Evolutionary conservation across 2,888 invertebrate genomes (phyloP), one percentile per base, ranked within the genome.

Genomic region (Drosophila colorata): DNA sequence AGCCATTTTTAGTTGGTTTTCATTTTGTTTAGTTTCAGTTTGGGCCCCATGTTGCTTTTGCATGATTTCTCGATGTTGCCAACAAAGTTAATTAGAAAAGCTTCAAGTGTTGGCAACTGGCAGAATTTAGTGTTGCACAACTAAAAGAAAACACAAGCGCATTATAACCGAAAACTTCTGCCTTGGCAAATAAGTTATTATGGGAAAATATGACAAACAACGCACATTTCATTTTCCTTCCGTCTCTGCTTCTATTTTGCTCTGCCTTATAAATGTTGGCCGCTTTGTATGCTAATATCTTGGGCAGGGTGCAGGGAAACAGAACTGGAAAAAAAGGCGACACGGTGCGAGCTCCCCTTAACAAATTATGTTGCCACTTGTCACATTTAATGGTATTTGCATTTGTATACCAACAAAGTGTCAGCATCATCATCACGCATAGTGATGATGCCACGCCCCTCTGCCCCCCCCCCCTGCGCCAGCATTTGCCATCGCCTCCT

Each of bases 351-450:
- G 64, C 64, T 65, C 75, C 80, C 80, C 65, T 69, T 80, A 78
- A 88, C 88, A 90, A 90, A 90, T 90, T 89, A 90, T 90, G 87
- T 87, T 90, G 84, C 86, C 85, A 89, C 82, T 89, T 90, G 88
- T 85, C 85, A 85, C 82, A 84, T 82, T 86, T 90, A 90, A 90
- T 90, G 88, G 88, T 90, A 88, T 90, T 90, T 90, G 87, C 80
- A 87, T 85, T 85, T 85, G 86, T 80, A 78, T 82, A 83, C 83
- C 72, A 74, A 80, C 72, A 87, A 88, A 85, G 78, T 88, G 80
- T 80, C 84, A 82, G 78, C 73, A 78, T 76, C 80, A 80, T 71
- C 72, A 72, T 68, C 82, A 78, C 82, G 82, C 82, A 85, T 76
- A 69, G 72, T 77, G 59, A 66, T 64, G 44, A 51, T 58, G 60